These are phyloP conservation scores for Melitaea athalia DNA, from an alignment of 2,888 invertebrate species.

Conservation along the genomic window DNA sequence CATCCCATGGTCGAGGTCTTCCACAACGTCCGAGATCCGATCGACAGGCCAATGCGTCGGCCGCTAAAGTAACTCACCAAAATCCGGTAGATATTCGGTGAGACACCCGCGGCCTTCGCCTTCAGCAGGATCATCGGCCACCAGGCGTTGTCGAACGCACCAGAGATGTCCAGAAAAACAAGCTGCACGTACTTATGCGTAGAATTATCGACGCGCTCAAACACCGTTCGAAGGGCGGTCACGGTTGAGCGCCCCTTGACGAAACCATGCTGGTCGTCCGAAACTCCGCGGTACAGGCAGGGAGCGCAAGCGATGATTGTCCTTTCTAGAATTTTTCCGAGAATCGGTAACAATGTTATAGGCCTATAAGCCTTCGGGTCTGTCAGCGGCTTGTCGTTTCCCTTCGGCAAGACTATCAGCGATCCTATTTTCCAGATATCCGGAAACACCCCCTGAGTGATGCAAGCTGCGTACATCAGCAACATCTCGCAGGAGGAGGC, in stretches of 20 bases:
- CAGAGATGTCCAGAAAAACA: constrained; percentile 7
- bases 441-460: constrained; percentile 24
- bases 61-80: too few species aligned
- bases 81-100: too few species aligned
- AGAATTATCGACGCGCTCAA: background rate
- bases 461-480: constrained; percentile 17
- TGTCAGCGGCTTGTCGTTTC: constrained; percentile 33
- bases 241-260: background rate
- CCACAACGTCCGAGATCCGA: too few species aligned
- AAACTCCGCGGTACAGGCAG: background rate
- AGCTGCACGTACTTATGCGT: background rate
- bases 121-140: too few species aligned
- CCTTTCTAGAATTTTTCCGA: too few species aligned
- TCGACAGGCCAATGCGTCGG: too few species aligned
- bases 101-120: too few species aligned
- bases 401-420: constrained; percentile 38
- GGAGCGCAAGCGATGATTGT: too few species aligned
- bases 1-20: too few species aligned
- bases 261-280: background rate
- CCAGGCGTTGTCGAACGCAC: constrained; percentile 15
- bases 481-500: constrained; percentile 33
- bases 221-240: background rate
- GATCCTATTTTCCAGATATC: constrained; percentile 27
- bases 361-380: constrained; percentile 42
- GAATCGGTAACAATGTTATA: too few species aligned